Base-by-base conservation (phyloP, 1,140 invertebrate species). In the Bombus ignitus region DNA sequence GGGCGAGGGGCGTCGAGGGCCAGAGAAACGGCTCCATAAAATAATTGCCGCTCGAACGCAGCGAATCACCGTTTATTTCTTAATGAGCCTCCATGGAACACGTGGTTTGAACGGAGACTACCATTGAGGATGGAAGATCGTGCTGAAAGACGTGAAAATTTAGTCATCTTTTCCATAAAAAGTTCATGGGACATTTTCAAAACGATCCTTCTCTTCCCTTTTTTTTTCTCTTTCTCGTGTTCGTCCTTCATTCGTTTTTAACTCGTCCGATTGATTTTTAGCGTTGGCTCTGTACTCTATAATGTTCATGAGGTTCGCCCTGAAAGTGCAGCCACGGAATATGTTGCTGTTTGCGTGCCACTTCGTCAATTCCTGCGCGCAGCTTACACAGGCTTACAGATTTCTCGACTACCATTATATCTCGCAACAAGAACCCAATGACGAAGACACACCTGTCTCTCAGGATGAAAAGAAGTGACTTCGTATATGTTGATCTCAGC, bases 291-390 rank as follows among this genome's bases (percentile, higher is more conserved):
- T 98, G 9, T 99, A 99, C 94, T 99, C 98, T 0, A 91, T 97
- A 75, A 96, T 98, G 91, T 99, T 99, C 94, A 99, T 99, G 98
- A 96, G 99, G 87, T 99, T 99, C 95, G 98, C 99, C 18, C 97
- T 97, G 96, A 97, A 97, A 93, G 99, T 99, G 1, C 96, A 99
- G 94, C 99, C 99, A 1, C 95, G 98, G 81, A 99, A 99, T 94
- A 94, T 99, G 94, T 95, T 99, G 2, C 96, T 99, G 1, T 98
- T 99, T 94, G 97, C 98, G 42, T 99, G 99, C 93, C 99, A 99
- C 95, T 95, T 98, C 85, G 98, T 98, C 39, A 99, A 99, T 94
- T 97, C 97, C 92, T 95, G 96, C 73, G 98, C 98, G 65, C 99
- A 99, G 94, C 77, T 98, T 8, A 96, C 97, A 15, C 99, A 99